Base-by-base conservation (phyloP, 2,797 vertebrate genomes). In the Aythya fuligula region DNA sequence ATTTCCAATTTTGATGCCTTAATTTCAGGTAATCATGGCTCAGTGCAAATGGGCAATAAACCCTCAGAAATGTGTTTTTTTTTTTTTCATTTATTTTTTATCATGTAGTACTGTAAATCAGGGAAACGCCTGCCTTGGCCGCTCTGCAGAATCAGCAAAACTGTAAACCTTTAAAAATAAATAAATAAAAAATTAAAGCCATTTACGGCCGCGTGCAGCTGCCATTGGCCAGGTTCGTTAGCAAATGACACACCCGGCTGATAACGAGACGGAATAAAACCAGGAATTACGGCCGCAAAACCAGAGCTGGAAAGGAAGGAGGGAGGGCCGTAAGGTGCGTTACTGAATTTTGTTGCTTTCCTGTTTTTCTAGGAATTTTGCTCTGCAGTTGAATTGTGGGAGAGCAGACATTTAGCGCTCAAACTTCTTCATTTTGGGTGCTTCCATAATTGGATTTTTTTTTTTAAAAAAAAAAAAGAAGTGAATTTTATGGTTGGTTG, bases 261-360 rank as follows among this genome's bases (percentile, higher is more conserved):
- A 94, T 87, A 94, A 86, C 32, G 39, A 30, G 56, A 85, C 14
- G 56, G 51, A 90, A 96, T 97, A 97, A 96, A 97, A 34, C 19
- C 28, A 21, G 65, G 88, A 6, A 27, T 69, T 53, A 30, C 61
- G 27, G 43, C 58, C 32, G 47, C 47, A 47, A 20, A 45, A 32
- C 17, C 32, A 72, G 39, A 53, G 15, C 27, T 5, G 78, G 17
- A 64, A 13, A 15, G 21, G 77, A 71, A 14, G 88, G 51, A 27
- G 18, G 54, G 85, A 38, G 15, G 21, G 17, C 22, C 36, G 34
- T 93, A 86, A 97, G 96, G 97, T 97, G 93, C 39, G 92, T 61
- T 13, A 36, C 7, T 22, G 28, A 57, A 30, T 54, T 71, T 28
- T 12, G 36, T 32, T 22, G 30, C 25, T 57, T 58, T 64, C 21